These are phyloP conservation scores for Drosophila sordidapex DNA, from an alignment of 2,888 invertebrate genomes.

Conservation along the genomic window DNA sequence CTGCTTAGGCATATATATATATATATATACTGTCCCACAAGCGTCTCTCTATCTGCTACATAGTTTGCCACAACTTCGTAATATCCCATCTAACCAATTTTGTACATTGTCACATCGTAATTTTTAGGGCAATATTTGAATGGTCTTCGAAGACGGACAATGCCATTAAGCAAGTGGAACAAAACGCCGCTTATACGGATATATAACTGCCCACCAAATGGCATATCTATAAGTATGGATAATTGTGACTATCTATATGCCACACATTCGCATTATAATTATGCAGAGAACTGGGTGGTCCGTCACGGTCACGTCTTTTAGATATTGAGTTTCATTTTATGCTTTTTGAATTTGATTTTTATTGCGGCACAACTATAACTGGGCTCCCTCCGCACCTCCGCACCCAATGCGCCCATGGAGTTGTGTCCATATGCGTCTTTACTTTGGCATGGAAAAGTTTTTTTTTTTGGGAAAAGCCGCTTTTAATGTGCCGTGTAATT, in stretches of 20 bases:
- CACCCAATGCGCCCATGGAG: slow-evolving; percentile 36
- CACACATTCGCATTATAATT: slow-evolving; percentile 41
- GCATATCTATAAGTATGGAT: slow-evolving; percentile 33
- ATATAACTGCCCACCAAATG: slow-evolving; percentile 3
- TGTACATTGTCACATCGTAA: not conserved
- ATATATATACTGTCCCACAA: not conserved
- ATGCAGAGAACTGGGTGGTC: slow-evolving; percentile 67
- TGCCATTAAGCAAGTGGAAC: slow-evolving; percentile 40
- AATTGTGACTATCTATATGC: slow-evolving; percentile 28
- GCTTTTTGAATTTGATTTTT: slow-evolving; percentile 61
- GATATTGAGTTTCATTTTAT: slow-evolving; percentile 63
- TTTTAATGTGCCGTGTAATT: slow-evolving; percentile 64
- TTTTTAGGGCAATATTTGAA: not conserved
- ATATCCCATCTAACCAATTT: not conserved
- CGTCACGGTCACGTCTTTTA: slow-evolving; percentile 43
- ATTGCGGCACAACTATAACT: slow-evolving; percentile 69
- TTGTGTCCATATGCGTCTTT: slow-evolving; percentile 3
- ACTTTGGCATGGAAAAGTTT: slow-evolving; percentile 45
- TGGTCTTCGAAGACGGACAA: not conserved
- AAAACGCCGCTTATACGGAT: slow-evolving; percentile 13
- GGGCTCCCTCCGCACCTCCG: slow-evolving; percentile 19
- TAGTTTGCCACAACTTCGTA: not conserved
- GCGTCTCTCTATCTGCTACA: not conserved
- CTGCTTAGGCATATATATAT: not conserved
- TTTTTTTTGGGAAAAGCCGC: slow-evolving; percentile 14